These are phyloP conservation scores for Thereva unica DNA, from an alignment of 2,888 invertebrate species.

Conservation along the genomic window DNA sequence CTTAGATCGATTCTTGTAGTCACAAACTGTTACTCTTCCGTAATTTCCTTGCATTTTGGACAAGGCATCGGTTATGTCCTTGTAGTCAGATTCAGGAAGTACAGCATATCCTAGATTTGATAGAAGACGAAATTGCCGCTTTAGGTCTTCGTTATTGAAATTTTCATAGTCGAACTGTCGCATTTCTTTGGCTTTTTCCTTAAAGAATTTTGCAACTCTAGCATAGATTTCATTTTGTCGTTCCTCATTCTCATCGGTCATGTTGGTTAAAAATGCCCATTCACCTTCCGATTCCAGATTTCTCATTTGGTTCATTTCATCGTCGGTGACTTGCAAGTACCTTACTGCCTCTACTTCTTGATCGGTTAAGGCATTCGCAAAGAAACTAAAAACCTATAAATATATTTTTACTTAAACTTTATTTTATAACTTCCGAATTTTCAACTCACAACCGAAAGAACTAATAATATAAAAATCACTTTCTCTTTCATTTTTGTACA, in stretches of 20 bases:
- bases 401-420: too few relatives aligned
- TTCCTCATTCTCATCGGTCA: constrained; percentile 72
- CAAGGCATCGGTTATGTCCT: constrained; percentile 65
- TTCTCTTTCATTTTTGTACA: too few relatives aligned
- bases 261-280: constrained; percentile 65
- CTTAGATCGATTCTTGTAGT: constrained; percentile 64
- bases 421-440: too few relatives aligned
- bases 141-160: constrained; percentile 68
- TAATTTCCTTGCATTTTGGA: constrained; percentile 78
- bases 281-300: constrained; percentile 61
- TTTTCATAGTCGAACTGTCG: constrained; percentile 68
- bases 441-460: too few relatives aligned
- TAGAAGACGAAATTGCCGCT: constrained; percentile 74
- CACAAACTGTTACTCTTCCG: constrained; percentile 75
- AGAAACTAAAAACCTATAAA: too few relatives aligned
- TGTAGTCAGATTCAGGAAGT: constrained; percentile 68
- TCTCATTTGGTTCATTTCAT: constrained; percentile 62
- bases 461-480: too few relatives aligned
- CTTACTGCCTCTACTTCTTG: constrained; percentile 62
- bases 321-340: constrained; percentile 66
- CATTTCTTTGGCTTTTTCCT: constrained; percentile 50
- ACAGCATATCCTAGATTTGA: constrained; percentile 72
- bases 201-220: constrained; percentile 49
- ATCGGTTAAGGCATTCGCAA: too few relatives aligned
- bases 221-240: constrained; percentile 52